Evolutionary conservation across 2,888 invertebrate species (phyloP).

Genomic region (Enchytraeus crypticus): DNA sequence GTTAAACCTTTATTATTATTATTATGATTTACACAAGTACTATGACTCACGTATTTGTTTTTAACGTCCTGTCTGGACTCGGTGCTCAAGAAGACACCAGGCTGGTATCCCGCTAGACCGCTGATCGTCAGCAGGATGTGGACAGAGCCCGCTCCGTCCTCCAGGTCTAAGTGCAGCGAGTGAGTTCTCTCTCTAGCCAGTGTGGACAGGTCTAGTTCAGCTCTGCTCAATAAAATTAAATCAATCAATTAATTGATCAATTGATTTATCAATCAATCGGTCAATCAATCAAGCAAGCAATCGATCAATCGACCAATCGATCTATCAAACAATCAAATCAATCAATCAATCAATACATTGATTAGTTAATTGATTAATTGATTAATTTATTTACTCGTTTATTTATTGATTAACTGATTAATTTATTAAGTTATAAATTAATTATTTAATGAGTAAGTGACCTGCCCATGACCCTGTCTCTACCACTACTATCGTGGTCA

Average conservation of each 20-base stretch:
- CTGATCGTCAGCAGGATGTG: slow-evolving; percentile 77
- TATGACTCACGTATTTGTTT: background rate
- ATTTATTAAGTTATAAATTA: too few relatives aligned
- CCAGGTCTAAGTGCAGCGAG: slow-evolving; percentile 75
- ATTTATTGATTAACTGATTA: too few relatives aligned
- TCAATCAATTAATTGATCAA: background rate
- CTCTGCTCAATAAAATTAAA: slow-evolving; percentile 53
- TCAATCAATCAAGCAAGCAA: too few relatives aligned
- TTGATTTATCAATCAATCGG: too few relatives aligned
- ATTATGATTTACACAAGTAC: too few relatives aligned
- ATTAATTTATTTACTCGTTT: too few relatives aligned
- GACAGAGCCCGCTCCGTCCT: slow-evolving; percentile 73
- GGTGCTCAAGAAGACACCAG: background rate
- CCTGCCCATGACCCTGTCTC: slow-evolving; percentile 79
- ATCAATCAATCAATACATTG: too few relatives aligned
- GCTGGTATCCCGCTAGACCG: background rate
- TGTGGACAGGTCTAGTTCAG: slow-evolving; percentile 71
- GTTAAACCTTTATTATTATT: too few relatives aligned
- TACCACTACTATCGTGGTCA: slow-evolving; percentile 72
- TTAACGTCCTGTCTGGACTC: background rate
- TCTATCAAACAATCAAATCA: too few relatives aligned
- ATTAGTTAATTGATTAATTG: too few relatives aligned
- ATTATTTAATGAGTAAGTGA: too few relatives aligned
- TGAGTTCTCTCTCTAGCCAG: slow-evolving; percentile 85
- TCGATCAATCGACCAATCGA: too few relatives aligned